Evolutionary conservation across 2,113 vertebrate species (phyloP).

Genomic region (Xerus inauris): DNA sequence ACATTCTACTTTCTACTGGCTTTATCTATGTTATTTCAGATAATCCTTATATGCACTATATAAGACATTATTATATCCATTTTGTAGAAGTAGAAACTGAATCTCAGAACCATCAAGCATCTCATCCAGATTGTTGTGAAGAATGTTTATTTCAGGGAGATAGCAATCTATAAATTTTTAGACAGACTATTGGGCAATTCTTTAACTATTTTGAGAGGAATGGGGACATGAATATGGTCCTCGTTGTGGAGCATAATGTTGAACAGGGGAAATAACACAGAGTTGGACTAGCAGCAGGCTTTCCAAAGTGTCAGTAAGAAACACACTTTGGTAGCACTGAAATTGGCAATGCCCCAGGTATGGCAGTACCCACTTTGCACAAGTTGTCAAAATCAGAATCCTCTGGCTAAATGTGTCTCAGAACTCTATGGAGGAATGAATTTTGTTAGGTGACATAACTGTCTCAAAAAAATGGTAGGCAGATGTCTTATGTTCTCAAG

Average conservation of each 20-base stretch:
- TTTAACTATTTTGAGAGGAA: not conserved
- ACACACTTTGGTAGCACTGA: not conserved
- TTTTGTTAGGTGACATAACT: not conserved
- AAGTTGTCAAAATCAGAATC: not conserved
- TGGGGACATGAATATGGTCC: not conserved
- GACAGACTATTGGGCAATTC: not conserved
- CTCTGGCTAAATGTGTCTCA: not conserved
- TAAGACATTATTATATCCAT: not conserved
- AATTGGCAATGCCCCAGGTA: accelerated
- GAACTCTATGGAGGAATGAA: not conserved
- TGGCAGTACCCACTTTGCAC: not conserved
- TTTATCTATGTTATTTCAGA: not conserved
- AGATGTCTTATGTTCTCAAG: not conserved
- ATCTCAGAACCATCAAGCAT: not conserved
- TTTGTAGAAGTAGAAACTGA: not conserved
- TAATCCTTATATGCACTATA: not conserved
- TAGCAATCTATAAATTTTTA: not conserved
- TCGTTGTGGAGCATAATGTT: not conserved
- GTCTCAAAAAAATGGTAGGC: not conserved
- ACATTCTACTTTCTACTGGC: not conserved
- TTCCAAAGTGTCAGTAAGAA: not conserved
- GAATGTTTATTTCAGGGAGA: not conserved
- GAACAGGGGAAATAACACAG: not conserved
- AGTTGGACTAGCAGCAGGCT: not conserved
- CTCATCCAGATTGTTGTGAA: not conserved